Base-by-base conservation (phyloP, 2,888 invertebrate species). In the Opisthograptis luteolata region DNA sequence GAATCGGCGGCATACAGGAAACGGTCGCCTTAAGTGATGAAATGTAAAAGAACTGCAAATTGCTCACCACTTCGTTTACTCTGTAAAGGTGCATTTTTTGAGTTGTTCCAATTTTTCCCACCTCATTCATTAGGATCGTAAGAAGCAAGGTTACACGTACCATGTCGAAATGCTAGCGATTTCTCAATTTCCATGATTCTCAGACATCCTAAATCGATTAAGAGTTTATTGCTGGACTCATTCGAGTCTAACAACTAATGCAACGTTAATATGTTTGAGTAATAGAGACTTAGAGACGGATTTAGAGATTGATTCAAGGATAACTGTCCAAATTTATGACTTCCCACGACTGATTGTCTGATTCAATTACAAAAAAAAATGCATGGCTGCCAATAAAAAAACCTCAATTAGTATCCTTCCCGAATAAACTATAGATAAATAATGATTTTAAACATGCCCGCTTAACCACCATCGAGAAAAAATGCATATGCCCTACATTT, bases 171-270 rank as follows among this genome's bases (percentile, higher is more conserved):
- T 35, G 4, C 22, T 17, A 10, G 2, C 9, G 43, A 66, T 67
- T 66, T 62, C 66, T 61, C 40, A 66, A 65, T 57, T 62, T 51
- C 66, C 58, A 60, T 42, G 44, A 60, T 48, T 68, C 70, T 62
- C 58, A 61, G 55, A 63, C 64, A 71, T 71, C 70, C 70, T 68
- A 64, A 57, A 68, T 63, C 61, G 58, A 62, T 60, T 25, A 36
- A 45, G 19, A 36, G 28, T 17, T 36, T 44, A 50, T 44, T 51
- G 7, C 35, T 7, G 32, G 30, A 25, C 39, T 27, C 24, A 44
- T 10, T 24, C 39, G 30, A 24, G 30, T 25, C 44, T 34, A 32
- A 27, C 7, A 9, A 25, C n/a, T 22, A 31, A 19, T 12, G 30
- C 13, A 28, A 24, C n/a, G 13, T 34, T 41, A 1, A 28, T 31